Evolutionary conservation across 1,140 invertebrate genomes (phyloP), one percentile per base, ranked within the genome.

Genomic region (Acromyrmex heyeri): DNA sequence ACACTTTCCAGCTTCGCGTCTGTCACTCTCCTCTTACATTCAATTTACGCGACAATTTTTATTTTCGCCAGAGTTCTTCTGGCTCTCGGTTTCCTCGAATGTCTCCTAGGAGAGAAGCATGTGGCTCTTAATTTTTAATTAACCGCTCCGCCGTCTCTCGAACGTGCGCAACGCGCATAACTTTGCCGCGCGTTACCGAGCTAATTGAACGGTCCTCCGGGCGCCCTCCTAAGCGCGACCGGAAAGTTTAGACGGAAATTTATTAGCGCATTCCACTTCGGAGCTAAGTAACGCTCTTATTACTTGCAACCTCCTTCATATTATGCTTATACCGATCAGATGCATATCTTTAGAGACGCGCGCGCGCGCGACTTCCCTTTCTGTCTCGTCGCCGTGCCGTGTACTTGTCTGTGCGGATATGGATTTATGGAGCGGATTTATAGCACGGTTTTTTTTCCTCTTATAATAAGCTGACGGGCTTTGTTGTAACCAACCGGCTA

Each of bases 161-260:
- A 91, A 90, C 62, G 61, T 50, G 24, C 27, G 88, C 88, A 83
- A 73, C 53, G 86, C 86, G 88, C 88, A 83, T 87, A 86, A 89
- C 87, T 69, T 12, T 65, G 70, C 69, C 75, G 34, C 88, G 75
- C 81, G 65, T 85, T 86, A 69, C 72, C 79, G 64, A n/a, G 87
- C 78, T 93, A 92, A 92, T 89, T 90, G 89, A 92, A 92, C 89
- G 90, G 89, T 91, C 77, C 87, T 79, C 87, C 64, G 21, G 72
- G 61, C 30, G 44, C 30, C 59, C 64, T 61, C 27, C 18, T 65
- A 27, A 70, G 48, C 57, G 27, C 85, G 57, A 82, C 86, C 65
- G 72, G 90, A 91, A 93, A 93, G 78, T 93, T 93, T 92, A 89
- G 92, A 92, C 86, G 64, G 48, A 88, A 93, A 91, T 93, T 93